phyloP scores from a whole-genome alignment of 2,888 invertebrate species.

The Trimorus sp. region DNA sequence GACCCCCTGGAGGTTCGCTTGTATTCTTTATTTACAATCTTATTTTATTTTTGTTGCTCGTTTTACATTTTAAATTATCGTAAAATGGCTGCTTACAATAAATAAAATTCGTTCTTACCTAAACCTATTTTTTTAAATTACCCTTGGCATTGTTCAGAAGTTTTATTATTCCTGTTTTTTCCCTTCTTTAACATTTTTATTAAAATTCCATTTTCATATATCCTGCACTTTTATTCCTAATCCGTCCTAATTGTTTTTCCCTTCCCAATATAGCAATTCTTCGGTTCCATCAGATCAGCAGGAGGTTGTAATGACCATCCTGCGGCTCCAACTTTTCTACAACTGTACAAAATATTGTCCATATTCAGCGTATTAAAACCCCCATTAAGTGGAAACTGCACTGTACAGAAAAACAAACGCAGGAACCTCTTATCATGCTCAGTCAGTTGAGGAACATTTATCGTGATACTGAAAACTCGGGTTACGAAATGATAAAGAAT shows the following conservation, averaged over 20 bases:
- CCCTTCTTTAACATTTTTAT: too few species aligned
- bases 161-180: too few species aligned
- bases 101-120: too few species aligned
- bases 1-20: constrained; percentile 41
- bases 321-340: constrained; percentile 3
- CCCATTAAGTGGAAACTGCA: constrained; percentile 13
- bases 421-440: neutral
- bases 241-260: too few species aligned
- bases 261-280: constrained; percentile 1
- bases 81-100: too few species aligned
- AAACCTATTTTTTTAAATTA: too few species aligned
- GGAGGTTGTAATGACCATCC: constrained; percentile 18
- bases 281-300: neutral
- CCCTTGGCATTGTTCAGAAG: too few species aligned
- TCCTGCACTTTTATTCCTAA: too few species aligned
- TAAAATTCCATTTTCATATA: too few species aligned
- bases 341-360: constrained; percentile 7
- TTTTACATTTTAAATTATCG: too few species aligned
- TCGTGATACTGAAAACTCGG: constrained; percentile 1
- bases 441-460: constrained; percentile 8
- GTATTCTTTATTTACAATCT: neutral
- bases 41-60: too few species aligned
- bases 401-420: neutral
- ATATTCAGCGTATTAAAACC: neutral
- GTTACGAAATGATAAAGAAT: neutral